Percentiles rank a stretch among this genome's conserved stretches.
Evolutionary conservation across 2,113 vertebrate species (phyloP).

Genomic region (Entomyzon cyanotis): DNA sequence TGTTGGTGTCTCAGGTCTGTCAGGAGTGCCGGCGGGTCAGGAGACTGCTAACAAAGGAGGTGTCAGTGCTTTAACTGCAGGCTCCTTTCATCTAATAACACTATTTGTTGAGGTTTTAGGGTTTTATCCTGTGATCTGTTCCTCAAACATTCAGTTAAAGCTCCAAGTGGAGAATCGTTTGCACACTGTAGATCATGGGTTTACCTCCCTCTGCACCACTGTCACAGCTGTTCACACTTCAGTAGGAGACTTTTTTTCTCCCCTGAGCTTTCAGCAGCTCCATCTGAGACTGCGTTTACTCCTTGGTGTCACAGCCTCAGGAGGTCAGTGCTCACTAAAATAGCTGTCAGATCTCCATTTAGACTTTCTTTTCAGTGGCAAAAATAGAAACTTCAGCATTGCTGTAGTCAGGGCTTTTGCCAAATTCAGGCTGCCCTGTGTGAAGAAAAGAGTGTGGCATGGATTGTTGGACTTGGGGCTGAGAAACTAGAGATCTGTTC

Average conservation of each 20-base stretch:
- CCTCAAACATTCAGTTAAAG: conserved; percentile 56
- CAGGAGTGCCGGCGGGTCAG: neutral
- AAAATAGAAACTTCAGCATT: conserved; percentile 5
- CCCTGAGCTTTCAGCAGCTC: conserved; percentile 2
- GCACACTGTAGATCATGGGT: conserved; percentile 30
- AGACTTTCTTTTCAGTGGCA: neutral
- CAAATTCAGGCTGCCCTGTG: neutral
- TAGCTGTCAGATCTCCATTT: neutral
- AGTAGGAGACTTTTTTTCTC: neutral
- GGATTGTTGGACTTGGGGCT: neutral
- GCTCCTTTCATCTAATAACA: conserved; percentile 46
- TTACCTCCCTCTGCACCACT: conserved; percentile 19
- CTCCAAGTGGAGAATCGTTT: conserved; percentile 55
- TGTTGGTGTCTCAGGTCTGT: conserved; percentile 49
- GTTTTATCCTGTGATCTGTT: conserved; percentile 51
- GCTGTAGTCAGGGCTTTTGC: neutral
- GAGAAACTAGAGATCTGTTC: neutral
- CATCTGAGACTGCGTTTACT: neutral
- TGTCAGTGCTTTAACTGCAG: conserved; percentile 1
- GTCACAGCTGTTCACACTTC: conserved; percentile 1
- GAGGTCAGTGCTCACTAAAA: neutral
- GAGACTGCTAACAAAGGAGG: conserved; percentile 24
- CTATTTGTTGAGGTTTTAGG: conserved; percentile 54
- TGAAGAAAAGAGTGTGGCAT: neutral
- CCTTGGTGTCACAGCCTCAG: neutral